phyloP scores from a whole-genome alignment of 1,140 invertebrate species.

The roundworm (Caenorhabditis elegans) region DNA sequence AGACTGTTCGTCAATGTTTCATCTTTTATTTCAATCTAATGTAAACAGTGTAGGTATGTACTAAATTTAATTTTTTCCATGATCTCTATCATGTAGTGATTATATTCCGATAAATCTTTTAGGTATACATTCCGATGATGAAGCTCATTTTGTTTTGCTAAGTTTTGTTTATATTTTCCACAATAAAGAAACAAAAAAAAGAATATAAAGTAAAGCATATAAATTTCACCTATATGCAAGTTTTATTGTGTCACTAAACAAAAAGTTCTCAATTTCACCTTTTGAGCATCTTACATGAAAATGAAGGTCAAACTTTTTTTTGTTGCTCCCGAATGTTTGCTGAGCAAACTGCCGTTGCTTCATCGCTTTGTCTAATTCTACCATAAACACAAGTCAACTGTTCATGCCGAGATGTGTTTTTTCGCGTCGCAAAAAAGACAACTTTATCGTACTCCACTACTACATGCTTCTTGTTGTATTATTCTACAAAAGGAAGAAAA shows the following conservation, averaged over 20 bases:
- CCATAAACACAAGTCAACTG: constrained; percentile 24
- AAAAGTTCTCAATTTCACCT: constrained; percentile 23
- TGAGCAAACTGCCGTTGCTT: constrained; percentile 5
- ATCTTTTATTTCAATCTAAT: not conserved
- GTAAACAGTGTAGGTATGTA: no score
- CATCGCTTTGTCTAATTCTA: constrained; percentile 6
- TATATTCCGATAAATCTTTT: not conserved
- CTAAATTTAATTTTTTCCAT: no score
- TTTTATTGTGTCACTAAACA: no score
- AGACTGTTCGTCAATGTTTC: not conserved
- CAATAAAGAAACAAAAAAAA: no score
- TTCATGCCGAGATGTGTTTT: not conserved
- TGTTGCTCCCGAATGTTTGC: constrained; percentile 5
- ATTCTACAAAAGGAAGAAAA: not conserved
- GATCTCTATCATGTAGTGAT: no score
- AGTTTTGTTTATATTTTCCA: no score
- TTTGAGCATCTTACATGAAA: not conserved
- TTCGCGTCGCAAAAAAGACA: not conserved
- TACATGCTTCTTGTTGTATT: no score
- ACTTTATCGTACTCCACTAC: not conserved
- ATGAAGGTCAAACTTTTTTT: constrained; percentile 25
- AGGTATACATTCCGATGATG: not conserved
- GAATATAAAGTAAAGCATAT: no score
- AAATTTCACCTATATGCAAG: no score
- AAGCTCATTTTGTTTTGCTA: no score